Percentiles rank a stretch among this genome's conserved stretches.
Evolutionary conservation across 2,797 vertebrate species (phyloP).

Genomic region (Brotula barbata): DNA sequence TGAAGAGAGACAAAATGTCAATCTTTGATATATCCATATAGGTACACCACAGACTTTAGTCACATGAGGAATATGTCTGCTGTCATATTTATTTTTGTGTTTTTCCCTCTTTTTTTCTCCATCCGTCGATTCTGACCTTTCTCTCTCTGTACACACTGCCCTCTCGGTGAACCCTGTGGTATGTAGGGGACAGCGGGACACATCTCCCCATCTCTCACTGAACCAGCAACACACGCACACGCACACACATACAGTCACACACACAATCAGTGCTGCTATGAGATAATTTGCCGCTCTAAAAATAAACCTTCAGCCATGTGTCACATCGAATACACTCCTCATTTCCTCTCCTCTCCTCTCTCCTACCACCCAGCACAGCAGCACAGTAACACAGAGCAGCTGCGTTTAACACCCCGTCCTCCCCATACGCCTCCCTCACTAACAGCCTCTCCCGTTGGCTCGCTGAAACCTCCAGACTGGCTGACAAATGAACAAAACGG

Average conservation of each 20-base stretch:
- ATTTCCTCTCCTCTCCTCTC: constrained; percentile 15
- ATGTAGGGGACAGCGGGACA: constrained; percentile 70
- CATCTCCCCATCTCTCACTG: constrained; percentile 65
- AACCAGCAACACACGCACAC: constrained; percentile 55
- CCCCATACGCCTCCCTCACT: constrained; percentile 5
- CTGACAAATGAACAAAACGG: constrained; percentile 47
- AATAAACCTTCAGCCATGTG: constrained; percentile 76
- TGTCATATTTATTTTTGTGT: not conserved
- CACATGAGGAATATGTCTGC: not conserved
- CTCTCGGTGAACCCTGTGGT: constrained; percentile 73
- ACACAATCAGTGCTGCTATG: constrained; percentile 54
- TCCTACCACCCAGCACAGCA: constrained; percentile 34
- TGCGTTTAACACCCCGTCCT: constrained; percentile 18
- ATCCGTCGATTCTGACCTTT: constrained; percentile 59
- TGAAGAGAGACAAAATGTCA: not conserved
- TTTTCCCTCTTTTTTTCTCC: constrained; percentile 25
- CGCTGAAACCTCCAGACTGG: constrained; percentile 41
- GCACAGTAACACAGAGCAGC: constrained; percentile 46
- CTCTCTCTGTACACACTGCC: constrained; percentile 61
- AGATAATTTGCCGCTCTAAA: constrained; percentile 77
- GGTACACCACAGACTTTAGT: too few relatives aligned
- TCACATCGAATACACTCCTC: constrained; percentile 75
- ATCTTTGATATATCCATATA: constrained; percentile 3
- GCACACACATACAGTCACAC: constrained; percentile 38
- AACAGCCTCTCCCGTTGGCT: constrained; percentile 44